A percentile compares a stretch with the other conserved stretches of the same genome.
These are phyloP conservation scores for Drosophila phalerata DNA, from an alignment of 2,888 invertebrate species.

Conservation along the genomic window DNA sequence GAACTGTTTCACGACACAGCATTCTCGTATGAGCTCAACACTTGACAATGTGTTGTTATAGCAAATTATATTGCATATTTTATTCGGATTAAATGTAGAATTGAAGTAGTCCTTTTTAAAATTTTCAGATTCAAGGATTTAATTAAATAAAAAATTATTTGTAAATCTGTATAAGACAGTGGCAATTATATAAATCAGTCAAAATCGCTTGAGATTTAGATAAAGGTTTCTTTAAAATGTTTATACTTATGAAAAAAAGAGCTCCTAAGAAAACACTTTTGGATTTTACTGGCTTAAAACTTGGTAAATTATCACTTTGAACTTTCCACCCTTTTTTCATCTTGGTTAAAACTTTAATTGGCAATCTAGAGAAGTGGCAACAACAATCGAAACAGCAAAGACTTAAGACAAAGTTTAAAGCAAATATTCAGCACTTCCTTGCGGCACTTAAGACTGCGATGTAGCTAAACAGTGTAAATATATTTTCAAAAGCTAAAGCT, in stretches of 20 bases:
- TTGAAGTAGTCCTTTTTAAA: neutral
- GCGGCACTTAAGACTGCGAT: constrained; percentile 17
- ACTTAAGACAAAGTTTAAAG: constrained; percentile 32
- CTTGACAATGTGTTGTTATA: constrained; percentile 13
- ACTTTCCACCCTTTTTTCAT: constrained; percentile 26
- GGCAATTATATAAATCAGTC: neutral
- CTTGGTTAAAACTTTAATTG: constrained; percentile 42
- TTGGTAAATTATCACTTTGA: constrained; percentile 31
- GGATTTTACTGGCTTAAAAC: constrained; percentile 7
- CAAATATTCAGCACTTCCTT: neutral
- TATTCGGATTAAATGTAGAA: neutral
- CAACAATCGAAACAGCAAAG: constrained; percentile 5
- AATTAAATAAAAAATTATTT: constrained; percentile 3
- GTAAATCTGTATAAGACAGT: neutral
- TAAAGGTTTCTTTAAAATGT: neutral
- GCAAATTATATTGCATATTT: constrained; percentile 15
- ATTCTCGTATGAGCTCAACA: constrained; percentile 6
- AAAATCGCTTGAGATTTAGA: neutral
- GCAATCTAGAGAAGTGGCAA: constrained; percentile 14
- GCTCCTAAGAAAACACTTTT: neutral
- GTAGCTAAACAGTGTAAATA: constrained; percentile 11
- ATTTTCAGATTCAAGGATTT: constrained; percentile 3
- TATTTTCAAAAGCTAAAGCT: constrained; percentile 5
- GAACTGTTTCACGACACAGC: neutral
- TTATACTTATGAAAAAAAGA: neutral